phyloP scores from a whole-genome alignment of 1,140 invertebrate species.

The Solenopsis fugax region DNA sequence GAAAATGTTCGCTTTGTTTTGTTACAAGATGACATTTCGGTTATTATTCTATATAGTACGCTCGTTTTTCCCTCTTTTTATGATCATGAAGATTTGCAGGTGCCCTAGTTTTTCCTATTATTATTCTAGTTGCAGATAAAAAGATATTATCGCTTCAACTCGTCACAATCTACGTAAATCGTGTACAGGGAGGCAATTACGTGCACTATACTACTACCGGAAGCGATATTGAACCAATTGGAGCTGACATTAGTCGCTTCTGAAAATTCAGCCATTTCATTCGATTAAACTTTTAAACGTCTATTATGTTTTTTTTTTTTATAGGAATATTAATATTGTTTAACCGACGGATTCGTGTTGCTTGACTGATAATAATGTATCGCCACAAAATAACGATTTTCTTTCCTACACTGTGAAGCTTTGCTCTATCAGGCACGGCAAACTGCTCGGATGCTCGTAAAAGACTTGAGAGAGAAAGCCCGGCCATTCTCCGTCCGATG shows the following conservation, averaged over 20 bases:
- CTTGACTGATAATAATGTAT: neutral
- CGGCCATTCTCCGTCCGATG: constrained; percentile 29
- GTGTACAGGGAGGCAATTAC: constrained; percentile 1
- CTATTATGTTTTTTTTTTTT: neutral
- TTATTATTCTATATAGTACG: neutral
- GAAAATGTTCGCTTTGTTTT: neutral
- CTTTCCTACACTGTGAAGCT: neutral
- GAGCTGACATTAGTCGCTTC: neutral
- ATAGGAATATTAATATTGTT: neutral
- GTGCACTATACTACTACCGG: neutral
- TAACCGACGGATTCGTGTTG: neutral
- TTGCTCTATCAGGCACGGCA: constrained; percentile 30
- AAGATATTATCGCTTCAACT: constrained; percentile 26
- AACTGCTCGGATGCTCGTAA: constrained; percentile 29
- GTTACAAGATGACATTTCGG: neutral
- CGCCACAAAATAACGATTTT: constrained; percentile 34
- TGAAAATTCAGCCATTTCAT: neutral
- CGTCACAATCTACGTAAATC: constrained; percentile 34
- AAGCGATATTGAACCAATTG: neutral
- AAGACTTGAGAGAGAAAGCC: constrained; percentile 19
- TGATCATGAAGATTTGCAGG: constrained; percentile 6
- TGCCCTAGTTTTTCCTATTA: constrained; percentile 22
- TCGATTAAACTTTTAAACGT: neutral
- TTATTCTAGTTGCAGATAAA: constrained; percentile 43
- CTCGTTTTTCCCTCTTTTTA: constrained; percentile 1